These are phyloP conservation scores for Hippasteria phrygiana DNA, from an alignment of 53 echinoderm and acorn worm genomes.

Conservation along the genomic window DNA sequence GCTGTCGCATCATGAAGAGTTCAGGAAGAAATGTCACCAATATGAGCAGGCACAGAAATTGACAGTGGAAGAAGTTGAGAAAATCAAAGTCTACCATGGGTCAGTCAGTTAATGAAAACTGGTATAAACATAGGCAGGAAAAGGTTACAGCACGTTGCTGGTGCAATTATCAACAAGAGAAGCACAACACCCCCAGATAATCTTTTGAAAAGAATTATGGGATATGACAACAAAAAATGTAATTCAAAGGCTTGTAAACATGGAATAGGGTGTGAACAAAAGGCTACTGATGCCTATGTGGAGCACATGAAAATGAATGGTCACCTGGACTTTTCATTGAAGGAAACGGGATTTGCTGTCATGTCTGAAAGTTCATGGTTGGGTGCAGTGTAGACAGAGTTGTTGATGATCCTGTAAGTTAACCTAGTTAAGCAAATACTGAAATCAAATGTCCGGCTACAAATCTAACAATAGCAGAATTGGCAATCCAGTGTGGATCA, in stretches of 20 bases:
- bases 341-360: neutral
- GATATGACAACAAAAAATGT: too few relatives aligned
- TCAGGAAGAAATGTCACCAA: neutral
- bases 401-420: too few relatives aligned
- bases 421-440: neutral
- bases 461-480: neutral
- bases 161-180: neutral
- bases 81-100: constrained; percentile 6
- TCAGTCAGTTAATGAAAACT: constrained; percentile 10
- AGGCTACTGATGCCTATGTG: too few relatives aligned
- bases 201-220: too few relatives aligned
- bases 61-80: neutral
- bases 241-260: too few relatives aligned
- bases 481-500: constrained; percentile 3
- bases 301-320: too few relatives aligned
- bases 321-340: neutral
- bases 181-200: too few relatives aligned
- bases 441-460: neutral
- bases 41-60: constrained; percentile 6
- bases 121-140: neutral
- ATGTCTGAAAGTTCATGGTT: neutral
- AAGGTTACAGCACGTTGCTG: constrained; percentile 9
- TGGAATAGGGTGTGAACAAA: too few relatives aligned
- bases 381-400: constrained; percentile 9
- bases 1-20: constrained; percentile 9